A percentile compares a stretch with the other conserved stretches of the same genome.
Conservation (phyloP, 2,888 invertebrate species). For the Leucania comma region DNA sequence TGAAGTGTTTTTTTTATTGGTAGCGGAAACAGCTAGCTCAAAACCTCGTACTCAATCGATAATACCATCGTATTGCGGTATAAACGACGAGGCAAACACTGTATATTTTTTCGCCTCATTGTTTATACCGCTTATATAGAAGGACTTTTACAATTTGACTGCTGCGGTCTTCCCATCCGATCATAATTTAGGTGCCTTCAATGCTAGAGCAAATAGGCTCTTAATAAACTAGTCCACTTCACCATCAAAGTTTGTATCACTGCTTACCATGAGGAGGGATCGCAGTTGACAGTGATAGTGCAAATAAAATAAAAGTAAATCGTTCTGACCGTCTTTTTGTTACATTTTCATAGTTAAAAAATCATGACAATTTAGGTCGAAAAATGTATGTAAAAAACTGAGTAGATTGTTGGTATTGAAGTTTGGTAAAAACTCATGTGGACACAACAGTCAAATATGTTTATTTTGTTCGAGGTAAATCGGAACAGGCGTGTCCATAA, state of each 20-base stretch:
- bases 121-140: too few species aligned
- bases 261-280: too few species aligned
- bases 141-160: too few species aligned
- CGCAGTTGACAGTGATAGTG: too few species aligned
- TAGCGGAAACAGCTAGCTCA: not conserved
- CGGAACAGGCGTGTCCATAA: conserved; percentile 14
- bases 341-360: not conserved
- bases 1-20: not conserved
- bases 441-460: not conserved
- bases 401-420: not conserved
- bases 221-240: too few species aligned
- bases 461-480: not conserved
- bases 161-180: too few species aligned
- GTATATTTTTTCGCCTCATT: too few species aligned
- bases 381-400: not conserved
- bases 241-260: too few species aligned
- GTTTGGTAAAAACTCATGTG: not conserved
- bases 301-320: not conserved
- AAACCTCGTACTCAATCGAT: not conserved
- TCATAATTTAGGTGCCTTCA: too few species aligned
- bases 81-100: too few species aligned
- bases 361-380: not conserved
- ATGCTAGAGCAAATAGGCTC: too few species aligned
- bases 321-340: not conserved
- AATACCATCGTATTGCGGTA: too few species aligned